phyloP scores from a whole-genome alignment of 2,888 invertebrate genomes.

The Oscheius sp. region DNA sequence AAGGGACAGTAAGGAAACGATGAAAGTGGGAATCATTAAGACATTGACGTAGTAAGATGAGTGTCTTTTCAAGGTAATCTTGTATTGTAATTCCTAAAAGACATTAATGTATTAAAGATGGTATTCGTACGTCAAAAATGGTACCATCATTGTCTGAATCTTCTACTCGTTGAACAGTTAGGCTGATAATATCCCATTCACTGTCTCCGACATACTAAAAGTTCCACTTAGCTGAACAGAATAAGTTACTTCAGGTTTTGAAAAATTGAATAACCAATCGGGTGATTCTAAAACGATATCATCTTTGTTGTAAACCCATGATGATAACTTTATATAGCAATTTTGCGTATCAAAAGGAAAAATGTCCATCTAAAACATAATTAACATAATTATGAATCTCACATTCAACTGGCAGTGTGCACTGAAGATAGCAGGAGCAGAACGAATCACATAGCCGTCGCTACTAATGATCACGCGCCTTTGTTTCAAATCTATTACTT shows the following conservation, averaged over 20 bases:
- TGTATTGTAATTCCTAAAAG: conserved; percentile 27
- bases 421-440: conserved; percentile 26
- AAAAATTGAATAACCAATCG: conserved; percentile 8
- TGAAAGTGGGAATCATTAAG: conserved; percentile 28
- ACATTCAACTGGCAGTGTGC: conserved; percentile 22
- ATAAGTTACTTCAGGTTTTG: background rate
- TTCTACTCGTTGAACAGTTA: background rate
- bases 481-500: background rate
- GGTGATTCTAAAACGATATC: conserved; percentile 16
- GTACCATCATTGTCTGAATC: background rate
- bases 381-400: background rate
- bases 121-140: background rate
- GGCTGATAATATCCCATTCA: conserved; percentile 25
- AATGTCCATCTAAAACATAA: conserved; percentile 8
- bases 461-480: conserved; percentile 11
- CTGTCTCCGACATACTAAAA: conserved; percentile 30
- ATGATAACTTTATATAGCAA: conserved; percentile 20
- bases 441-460: background rate
- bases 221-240: background rate
- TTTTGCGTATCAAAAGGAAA: conserved; percentile 31
- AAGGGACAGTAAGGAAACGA: conserved; percentile 25
- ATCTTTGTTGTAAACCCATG: conserved; percentile 25
- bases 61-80: conserved; percentile 5
- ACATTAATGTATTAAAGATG: background rate
- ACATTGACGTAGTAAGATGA: conserved; percentile 29